Evolutionary conservation across 2,113 vertebrate genomes (phyloP).

Genomic region (Anarrhichthys ocellatus): DNA sequence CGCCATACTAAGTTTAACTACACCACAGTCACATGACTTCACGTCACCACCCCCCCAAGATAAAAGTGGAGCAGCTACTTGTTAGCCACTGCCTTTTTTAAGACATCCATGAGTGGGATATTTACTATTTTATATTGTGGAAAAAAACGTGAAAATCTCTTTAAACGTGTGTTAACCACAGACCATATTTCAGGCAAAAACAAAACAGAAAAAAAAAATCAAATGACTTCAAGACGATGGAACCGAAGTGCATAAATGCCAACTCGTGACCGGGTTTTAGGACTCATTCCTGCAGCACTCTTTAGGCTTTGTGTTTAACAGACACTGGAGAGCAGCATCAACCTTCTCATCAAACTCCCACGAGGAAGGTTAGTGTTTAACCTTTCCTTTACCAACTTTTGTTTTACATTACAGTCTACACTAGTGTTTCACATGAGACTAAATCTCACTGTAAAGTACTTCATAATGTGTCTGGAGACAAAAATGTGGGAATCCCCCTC

Average conservation of each 20-base stretch:
- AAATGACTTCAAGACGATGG: not conserved
- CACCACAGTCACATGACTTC: not conserved
- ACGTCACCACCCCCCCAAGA: not conserved
- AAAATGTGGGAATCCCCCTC: not conserved
- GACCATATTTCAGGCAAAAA: no score
- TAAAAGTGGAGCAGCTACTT: no score
- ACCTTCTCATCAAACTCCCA: not conserved
- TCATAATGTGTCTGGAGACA: not conserved
- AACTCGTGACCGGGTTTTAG: not conserved
- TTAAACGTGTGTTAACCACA: not conserved
- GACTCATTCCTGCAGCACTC: not conserved
- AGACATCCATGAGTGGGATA: not conserved
- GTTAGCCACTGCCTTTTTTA: not conserved
- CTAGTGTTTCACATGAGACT: not conserved
- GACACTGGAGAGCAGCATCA: not conserved
- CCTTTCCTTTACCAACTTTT: not conserved
- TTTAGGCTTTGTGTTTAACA: not conserved
- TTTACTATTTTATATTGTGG: not conserved
- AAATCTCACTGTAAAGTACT: not conserved
- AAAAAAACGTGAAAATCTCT: not conserved
- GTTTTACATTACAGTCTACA: not conserved
- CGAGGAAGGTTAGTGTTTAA: not conserved
- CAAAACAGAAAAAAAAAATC: no score
- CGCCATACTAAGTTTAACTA: no score
- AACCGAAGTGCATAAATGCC: not conserved